A percentile compares a stretch with the other conserved stretches of the same genome.
Conservation (phyloP, 2,113 vertebrate species). For the Myotis brandtii region DNA sequence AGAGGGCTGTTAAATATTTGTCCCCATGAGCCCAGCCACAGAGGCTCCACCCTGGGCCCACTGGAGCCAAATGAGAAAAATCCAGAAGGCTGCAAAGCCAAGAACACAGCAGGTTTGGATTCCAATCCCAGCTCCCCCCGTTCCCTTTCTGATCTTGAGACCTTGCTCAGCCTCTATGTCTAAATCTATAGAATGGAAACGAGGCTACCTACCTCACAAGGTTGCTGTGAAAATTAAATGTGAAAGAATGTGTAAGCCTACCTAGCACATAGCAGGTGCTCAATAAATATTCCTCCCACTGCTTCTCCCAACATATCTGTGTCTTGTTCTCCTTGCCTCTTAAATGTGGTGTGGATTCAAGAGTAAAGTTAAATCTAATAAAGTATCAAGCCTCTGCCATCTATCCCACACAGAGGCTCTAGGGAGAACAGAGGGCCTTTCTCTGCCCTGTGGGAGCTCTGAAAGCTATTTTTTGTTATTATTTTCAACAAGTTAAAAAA, state of each 20-base stretch:
- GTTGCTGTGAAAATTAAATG: background rate
- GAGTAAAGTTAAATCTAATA: background rate
- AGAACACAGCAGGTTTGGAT: background rate
- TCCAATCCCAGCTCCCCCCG: background rate
- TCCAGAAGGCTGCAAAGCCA: conserved; percentile 5
- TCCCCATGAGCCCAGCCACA: background rate
- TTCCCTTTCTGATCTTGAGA: background rate
- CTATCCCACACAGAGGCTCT: background rate
- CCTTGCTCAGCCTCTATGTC: background rate
- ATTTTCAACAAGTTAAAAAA: background rate
- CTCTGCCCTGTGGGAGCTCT: background rate
- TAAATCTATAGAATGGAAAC: conserved; percentile 31
- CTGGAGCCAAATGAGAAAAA: conserved; percentile 40
- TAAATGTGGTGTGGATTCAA: background rate
- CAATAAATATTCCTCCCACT: background rate
- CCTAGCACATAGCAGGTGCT: background rate
- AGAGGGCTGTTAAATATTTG: background rate
- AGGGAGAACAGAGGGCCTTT: background rate
- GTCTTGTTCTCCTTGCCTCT: background rate
- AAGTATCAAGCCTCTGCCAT: background rate
- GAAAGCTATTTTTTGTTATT: conserved; percentile 17
- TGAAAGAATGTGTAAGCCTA: background rate
- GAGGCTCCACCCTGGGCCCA: background rate
- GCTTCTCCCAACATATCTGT: background rate
- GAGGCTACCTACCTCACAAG: background rate